Evolutionary conservation across 2,797 vertebrate genomes (phyloP).

Genomic region (Tragopan temminckii): DNA sequence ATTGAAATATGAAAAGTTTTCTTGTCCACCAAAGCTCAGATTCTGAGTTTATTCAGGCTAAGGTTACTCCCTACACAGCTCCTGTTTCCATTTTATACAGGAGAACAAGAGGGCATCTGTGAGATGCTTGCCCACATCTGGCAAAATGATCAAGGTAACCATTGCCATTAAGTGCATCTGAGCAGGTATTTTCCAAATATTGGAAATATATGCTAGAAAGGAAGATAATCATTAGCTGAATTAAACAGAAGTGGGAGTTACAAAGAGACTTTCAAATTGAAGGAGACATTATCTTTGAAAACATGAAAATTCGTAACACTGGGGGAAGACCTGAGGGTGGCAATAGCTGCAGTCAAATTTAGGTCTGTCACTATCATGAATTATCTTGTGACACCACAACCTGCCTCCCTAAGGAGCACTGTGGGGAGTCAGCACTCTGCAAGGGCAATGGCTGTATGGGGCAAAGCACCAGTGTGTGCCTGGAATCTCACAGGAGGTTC

Average conservation of each 20-base stretch:
- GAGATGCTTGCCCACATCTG: background rate
- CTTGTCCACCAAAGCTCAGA: background rate
- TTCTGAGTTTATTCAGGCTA: background rate
- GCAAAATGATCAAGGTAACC: background rate
- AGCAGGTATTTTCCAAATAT: background rate
- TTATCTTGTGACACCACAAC: rapidly evolving
- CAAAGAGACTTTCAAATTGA: background rate
- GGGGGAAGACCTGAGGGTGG: background rate
- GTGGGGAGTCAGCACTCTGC: rapidly evolving
- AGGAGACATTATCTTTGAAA: background rate
- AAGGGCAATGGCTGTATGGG: background rate
- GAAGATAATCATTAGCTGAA: background rate
- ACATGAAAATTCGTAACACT: rapidly evolving
- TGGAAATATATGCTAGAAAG: background rate
- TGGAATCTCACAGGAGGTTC: rapidly evolving
- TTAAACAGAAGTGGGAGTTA: background rate
- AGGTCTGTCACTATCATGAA: background rate
- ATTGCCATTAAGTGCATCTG: background rate
- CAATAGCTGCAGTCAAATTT: background rate
- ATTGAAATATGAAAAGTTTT: background rate
- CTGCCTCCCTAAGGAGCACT: rapidly evolving
- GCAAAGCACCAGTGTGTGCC: rapidly evolving
- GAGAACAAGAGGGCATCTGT: background rate
- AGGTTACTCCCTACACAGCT: background rate
- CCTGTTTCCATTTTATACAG: rapidly evolving